phyloP scores from a whole-genome alignment of 2,113 vertebrate genomes.

The Podarcis muralis region DNA sequence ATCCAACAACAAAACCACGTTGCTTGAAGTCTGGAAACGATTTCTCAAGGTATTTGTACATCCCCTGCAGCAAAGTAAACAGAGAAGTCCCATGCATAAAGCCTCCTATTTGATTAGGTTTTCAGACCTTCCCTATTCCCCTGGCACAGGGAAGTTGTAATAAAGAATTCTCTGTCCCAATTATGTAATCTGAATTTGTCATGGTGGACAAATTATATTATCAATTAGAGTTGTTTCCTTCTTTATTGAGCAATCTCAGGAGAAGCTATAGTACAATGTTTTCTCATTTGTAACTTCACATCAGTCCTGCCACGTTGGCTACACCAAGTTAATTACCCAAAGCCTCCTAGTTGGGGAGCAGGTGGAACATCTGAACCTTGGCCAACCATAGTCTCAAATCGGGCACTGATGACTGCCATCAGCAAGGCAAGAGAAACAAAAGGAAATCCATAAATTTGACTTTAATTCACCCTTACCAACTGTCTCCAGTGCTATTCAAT shows the following conservation, averaged over 20 bases:
- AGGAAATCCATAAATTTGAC: background rate
- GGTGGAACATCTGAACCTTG: no score
- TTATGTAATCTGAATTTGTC: background rate
- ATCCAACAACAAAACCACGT: constrained; percentile 92
- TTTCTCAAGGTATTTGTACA: constrained; percentile 87
- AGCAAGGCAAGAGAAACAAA: background rate
- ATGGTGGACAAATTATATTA: background rate
- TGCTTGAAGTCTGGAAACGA: constrained; percentile 84
- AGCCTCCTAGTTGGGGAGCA: background rate
- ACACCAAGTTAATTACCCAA: background rate
- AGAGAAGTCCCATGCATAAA: constrained; percentile 24
- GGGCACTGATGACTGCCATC: background rate
- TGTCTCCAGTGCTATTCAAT: background rate
- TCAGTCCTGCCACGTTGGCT: background rate
- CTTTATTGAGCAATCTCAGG: no score
- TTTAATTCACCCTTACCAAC: background rate
- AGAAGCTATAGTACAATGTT: background rate
- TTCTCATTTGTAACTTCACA: background rate
- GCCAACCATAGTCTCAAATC: background rate
- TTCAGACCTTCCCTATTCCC: background rate
- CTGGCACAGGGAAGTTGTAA: background rate
- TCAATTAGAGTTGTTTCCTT: background rate
- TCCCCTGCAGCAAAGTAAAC: constrained; percentile 78
- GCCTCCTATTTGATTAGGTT: background rate
- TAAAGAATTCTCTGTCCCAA: background rate